Base-by-base conservation (phyloP, 1,140 invertebrate genomes). In the Lutraria rhynchaena region DNA sequence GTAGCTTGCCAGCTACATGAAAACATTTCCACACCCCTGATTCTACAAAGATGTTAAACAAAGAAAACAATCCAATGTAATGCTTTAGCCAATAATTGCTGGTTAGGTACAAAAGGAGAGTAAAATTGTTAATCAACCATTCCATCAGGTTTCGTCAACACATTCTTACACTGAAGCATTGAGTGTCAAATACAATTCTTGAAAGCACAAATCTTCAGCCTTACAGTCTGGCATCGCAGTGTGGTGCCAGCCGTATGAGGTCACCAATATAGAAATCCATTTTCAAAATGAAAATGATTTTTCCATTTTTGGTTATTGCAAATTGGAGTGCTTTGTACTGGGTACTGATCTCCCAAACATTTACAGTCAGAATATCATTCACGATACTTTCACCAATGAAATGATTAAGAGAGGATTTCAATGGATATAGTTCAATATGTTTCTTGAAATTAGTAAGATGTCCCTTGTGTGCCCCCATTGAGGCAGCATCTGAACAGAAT, bases 401-500 rank as follows among this genome's bases (percentile, higher is more conserved):
- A 37, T 65, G 46, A 27, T 15, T 31, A 5, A 65, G 41, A n/a
- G 44, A 19, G 11, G 27, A 27, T 41, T 77, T 67, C 24, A 67
- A 17, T 44, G 53, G 35, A 35, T 77, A 77, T 3, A 49, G 33
- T 24, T 67, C 74, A 13, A 77, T 53, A 22, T 77, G 60, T 19
- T 41, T 77, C 22, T 63, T 77, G 35, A 65, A 77, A n/a, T 53
- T 3, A 1, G 19, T 27, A 17, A 65, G 37, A 41, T 77, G 37
- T 33, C 61, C 61, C 19, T 41, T 49, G 29, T 35, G 60, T 3
- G 57, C 76, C 0, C 76, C 82, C 13, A 46, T 41, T 19, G 63
- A 37, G 0, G 41, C 41, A 11, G 82, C 76, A 65, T 84, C 82
- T 17, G 51, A 75, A 22, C 76, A 80, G 37, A 57, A 84, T 11